Evolutionary conservation across 2,888 invertebrate genomes (phyloP), one percentile per base, ranked within the genome.

Genomic region (Tetheella fluctuosa): DNA sequence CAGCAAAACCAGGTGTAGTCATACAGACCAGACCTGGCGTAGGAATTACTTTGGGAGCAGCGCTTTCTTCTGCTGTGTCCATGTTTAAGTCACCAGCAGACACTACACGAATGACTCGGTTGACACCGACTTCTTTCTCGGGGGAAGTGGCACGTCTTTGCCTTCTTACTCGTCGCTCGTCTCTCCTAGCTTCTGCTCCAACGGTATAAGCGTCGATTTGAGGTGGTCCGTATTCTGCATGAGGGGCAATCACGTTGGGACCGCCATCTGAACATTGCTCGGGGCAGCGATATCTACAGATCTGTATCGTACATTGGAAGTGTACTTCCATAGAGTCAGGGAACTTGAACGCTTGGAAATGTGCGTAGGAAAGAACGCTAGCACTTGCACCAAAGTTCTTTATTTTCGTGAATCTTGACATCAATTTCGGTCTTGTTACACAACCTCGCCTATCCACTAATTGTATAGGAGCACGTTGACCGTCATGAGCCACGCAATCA

Each of bases 271-370:
- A 96, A 81, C 98, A 98, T 80, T 98, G 98, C 70, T 98, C 98
- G 0, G 98, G 98, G 79, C 98, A 98, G 76, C 97, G 97, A 79
- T 97, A 97, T 72, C 98, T 94, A 85, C 98, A 98, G 77, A 98
- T 98, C 86, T 98, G 98, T 67, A 98, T 98, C 34, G 98, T 98
- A 84, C 98, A 98, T 85, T 98, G 98, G 94, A 98, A 98, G 85
- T 98, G 98, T 0, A 98, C 98, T 84, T 98, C 98, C 98, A 98
- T 98, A 0, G 98, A 98, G 81, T 98, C 98, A 0, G 98, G 98
- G 93, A 98, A 98, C 83, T 98, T 98, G 89, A 98, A 98, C 0
- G 98, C 98, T 90, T 98, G 98, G 95, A 98, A 98, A 85, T 98
- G 97, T 0, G 98, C 98, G 81, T 98, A 98, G 0, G 97, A 97